phyloP scores from a whole-genome alignment of 35 echinoderm and acorn worm species.

The Diadema setosum region DNA sequence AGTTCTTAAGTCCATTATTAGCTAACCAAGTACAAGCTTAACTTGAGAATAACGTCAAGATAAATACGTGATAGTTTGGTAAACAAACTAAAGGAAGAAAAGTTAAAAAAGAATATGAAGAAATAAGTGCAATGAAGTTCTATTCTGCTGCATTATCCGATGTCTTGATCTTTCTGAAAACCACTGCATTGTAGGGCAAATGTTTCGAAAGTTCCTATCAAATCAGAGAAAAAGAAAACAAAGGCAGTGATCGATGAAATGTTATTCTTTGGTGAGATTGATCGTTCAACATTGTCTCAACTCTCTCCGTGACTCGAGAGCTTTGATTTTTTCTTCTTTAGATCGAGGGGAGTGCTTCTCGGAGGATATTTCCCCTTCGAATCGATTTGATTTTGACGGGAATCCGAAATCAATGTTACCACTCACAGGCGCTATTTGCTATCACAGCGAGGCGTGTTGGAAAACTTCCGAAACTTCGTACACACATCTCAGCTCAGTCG shows the following conservation, averaged over 20 bases:
- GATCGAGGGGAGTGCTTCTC: background rate
- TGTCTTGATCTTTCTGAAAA: no score
- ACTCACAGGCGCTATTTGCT: background rate
- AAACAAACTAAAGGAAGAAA: no score
- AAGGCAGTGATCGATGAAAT: background rate
- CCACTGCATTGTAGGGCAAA: no score
- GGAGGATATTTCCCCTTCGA: background rate
- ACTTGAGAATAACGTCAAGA: no score
- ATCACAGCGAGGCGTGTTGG: background rate
- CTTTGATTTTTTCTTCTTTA: background rate
- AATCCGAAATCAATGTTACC: conserved; percentile 8
- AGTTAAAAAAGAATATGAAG: no score
- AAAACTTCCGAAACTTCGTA: conserved; percentile 16
- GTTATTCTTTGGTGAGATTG: background rate
- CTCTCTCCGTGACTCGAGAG: background rate
- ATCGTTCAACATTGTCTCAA: background rate
- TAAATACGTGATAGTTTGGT: no score
- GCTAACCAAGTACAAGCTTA: no score
- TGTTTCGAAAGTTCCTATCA: no score
- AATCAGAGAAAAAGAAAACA: background rate
- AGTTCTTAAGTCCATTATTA: no score
- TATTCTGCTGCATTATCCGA: no score
- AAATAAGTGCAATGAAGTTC: no score
- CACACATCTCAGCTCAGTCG: background rate
- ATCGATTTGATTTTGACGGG: conserved; percentile 1